Evolutionary conservation across 2,113 vertebrate genomes (phyloP), one percentile per base, ranked within the genome.

Genomic region (Vulpes ferrilata): DNA sequence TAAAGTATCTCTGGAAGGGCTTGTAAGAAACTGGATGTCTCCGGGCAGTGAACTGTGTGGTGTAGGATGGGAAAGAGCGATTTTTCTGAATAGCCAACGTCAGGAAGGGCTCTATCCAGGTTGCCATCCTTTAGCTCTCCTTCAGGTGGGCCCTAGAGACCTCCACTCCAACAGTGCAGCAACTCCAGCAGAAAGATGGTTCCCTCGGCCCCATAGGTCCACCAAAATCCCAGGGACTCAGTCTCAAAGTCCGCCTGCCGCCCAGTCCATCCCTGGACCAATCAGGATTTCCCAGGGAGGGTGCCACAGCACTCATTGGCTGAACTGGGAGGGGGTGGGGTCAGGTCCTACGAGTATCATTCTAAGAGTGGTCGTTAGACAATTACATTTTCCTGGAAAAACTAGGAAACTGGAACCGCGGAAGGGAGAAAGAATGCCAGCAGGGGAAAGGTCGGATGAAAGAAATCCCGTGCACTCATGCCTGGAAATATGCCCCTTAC

Each of bases 71-170:
- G 27, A 64, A 32, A 15, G 6, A 2, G 11, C 19, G 67, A 11
- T 76, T 55, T 86, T 81, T 16, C 30, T 5, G 79, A 87, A 30
- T 62, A 71, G 0, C 32, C 30, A 27, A 76, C 32, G 65, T 87
- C 38, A 10, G 30, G 51, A 76, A 5, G 1, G 1, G 7, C 60
- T 83, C 20, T 10, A 8, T 27, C 23, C 51, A 0, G 0, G 51
- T 4, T 86, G 38, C 74, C 64, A 53, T 30, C 67, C n/a, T 0
- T 87, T 84, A 55, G 62, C 57, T 38, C 55, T 53, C 11, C 17
- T 38, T 48, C 59, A n/a, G 16, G 17, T 30, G 19, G 30, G 13
- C 20, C 55, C n/a, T 23, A 5, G 19, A 59, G 23, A 15, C 19
- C 11, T 25, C 27, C 38, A 16, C 22, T 35, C 27, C 23, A 83